Evolutionary conservation across 2,888 invertebrate species (phyloP).

Genomic region (Lasioglossum oenotherae): DNA sequence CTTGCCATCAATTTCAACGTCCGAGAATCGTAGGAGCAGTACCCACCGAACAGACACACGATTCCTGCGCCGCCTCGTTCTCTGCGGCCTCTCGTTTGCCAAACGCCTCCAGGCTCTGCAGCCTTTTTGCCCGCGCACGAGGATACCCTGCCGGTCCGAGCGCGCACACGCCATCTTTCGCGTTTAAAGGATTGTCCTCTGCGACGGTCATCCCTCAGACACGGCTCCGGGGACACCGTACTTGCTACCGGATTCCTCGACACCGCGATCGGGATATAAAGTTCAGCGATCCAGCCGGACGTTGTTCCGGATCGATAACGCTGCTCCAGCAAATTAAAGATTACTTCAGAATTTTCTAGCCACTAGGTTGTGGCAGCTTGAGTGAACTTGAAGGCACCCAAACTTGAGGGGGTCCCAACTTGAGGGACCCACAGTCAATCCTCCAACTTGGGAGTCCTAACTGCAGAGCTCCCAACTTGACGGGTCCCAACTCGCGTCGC

Average conservation of each 20-base stretch:
- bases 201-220: conserved; percentile 66
- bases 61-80: conserved; percentile 49
- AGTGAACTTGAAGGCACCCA: too few species aligned
- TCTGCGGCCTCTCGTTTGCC: conserved; percentile 60
- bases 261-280: neutral
- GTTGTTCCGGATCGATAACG: neutral
- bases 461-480: neutral
- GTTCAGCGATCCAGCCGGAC: neutral
- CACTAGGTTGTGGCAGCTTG: too few species aligned
- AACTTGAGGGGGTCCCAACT: too few species aligned
- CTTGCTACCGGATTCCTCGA: neutral
- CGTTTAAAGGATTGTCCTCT: conserved; percentile 65
- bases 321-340: neutral
- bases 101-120: conserved; percentile 70
- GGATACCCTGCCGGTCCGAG: neutral
- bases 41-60: conserved; percentile 61
- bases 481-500: neutral
- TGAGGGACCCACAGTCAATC: too few species aligned
- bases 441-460: too few species aligned
- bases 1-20: conserved; percentile 77
- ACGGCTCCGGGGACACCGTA: conserved; percentile 52
- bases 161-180: conserved; percentile 43
- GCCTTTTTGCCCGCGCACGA: conserved; percentile 68
- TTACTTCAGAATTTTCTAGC: neutral
- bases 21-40: conserved; percentile 69